Evolutionary conservation across 53 echinoderm and acorn worm genomes (phyloP).

Genomic region (Holothuria scabra): DNA sequence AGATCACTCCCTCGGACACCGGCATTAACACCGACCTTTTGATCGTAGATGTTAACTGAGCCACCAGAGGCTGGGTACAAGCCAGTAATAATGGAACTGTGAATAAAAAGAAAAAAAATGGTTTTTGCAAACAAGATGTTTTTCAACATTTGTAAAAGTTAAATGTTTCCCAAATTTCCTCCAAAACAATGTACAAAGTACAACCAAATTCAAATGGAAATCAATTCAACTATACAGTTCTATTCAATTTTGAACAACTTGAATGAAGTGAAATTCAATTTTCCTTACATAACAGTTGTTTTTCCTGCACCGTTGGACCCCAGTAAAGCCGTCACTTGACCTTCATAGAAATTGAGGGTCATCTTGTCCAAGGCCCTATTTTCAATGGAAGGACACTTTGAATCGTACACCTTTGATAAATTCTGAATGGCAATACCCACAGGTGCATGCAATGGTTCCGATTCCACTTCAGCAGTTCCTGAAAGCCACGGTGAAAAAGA

Average conservation of each 20-base stretch:
- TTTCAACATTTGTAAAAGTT: too few species aligned
- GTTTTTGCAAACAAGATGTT: too few species aligned
- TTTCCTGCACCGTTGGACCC: constrained; percentile 93
- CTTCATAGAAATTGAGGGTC: constrained; percentile 83
- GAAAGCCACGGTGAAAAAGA: not conserved
- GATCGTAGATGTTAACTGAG: constrained; percentile 60
- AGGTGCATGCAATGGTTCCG: constrained; percentile 61
- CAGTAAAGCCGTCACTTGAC: constrained; percentile 81
- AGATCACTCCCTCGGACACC: constrained; percentile 60
- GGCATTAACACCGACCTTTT: constrained; percentile 60
- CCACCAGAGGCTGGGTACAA: constrained; percentile 76
- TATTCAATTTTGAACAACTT: too few species aligned
- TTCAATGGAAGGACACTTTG: constrained; percentile 18
- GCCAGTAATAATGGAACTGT: constrained; percentile 88
- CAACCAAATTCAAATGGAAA: too few species aligned
- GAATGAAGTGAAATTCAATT: not conserved
- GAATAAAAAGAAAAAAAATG: not conserved
- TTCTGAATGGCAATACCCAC: constrained; percentile 72
- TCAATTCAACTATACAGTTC: too few species aligned
- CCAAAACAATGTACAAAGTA: too few species aligned
- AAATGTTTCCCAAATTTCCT: too few species aligned
- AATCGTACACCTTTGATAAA: constrained; percentile 73
- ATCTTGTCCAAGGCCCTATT: constrained; percentile 74
- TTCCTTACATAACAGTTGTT: constrained; percentile 86
- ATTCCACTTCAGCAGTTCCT: constrained; percentile 62